Base-by-base conservation (phyloP, 2,888 invertebrate genomes). In the Drosophila formosana region DNA sequence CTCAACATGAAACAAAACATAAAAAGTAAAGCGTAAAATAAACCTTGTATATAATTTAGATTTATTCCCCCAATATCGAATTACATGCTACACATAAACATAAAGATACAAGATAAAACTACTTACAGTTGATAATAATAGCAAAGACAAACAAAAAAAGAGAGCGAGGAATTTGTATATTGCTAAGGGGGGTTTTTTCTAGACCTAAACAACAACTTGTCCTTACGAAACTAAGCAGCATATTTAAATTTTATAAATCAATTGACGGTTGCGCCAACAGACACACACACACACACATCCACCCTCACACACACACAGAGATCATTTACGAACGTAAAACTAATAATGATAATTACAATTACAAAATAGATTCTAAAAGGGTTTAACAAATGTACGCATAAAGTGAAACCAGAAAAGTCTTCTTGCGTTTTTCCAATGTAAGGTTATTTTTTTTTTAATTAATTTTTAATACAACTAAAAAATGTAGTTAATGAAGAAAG, bases 21-120 rank as follows among this genome's bases (percentile, higher is more conserved):
- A 37, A 45, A 61, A 69, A 47, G 55, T 41, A 71, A 53, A 53
- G 46, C 45, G 55, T 55, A 56, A 72, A 62, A 72, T 72, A 67
- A 80, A 78, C 83, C 84, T 82, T 83, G 83, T 83, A 83, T 83
- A 83, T 83, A 83, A 87, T 87, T 83, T 83, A 83, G 82, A 71
- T 49, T 73, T 78, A 78, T 67, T 34, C 61, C 49, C 46, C 37
- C 28, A 60, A 64, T 71, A 73, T 72, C 73, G 50, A 73, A 61
- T 49, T 64, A 64, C 66, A 62, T 26, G 57, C 57, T 73, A 62
- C 37, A 53, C 58, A 53, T 69, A 51, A 55, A 34, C n/a, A 18
- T 13, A 51, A 46, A 63, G 30, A 45, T 18, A 56, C 46, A 46
- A 63, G 30, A 45, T 18, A 56, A n/a, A 37, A 3, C 51, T 39